Conservation (phyloP, 2,888 invertebrate species). For the Euphydryas editha region DNA sequence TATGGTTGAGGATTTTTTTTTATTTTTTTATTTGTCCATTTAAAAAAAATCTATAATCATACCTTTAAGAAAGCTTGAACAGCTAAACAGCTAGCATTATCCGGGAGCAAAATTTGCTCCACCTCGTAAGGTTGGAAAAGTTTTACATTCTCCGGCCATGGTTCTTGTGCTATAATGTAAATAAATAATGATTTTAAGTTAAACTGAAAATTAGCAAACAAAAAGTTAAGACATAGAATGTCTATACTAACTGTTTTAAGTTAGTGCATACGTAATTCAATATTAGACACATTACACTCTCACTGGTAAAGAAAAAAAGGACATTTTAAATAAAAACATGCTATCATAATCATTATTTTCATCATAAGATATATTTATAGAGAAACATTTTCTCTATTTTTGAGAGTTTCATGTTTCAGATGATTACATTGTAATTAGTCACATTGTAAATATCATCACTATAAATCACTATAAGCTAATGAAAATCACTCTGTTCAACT, state of each 20-base stretch:
- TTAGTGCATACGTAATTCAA: too few species aligned
- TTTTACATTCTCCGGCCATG: constrained; percentile 94
- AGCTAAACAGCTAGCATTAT: constrained; percentile 96
- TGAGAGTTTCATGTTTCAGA: not conserved
- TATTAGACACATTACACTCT: not conserved
- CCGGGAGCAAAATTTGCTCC: constrained; percentile 96
- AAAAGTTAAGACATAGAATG: too few species aligned
- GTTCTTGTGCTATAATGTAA: constrained; percentile 87
- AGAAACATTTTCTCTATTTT: not conserved
- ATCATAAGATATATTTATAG: not conserved
- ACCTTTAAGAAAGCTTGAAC: constrained; percentile 95
- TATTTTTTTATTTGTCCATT: too few species aligned
- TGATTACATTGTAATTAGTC: not conserved
- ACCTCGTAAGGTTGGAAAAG: constrained; percentile 95
- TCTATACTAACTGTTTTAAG: too few species aligned
- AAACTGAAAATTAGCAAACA: not conserved
- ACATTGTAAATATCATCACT: not conserved
- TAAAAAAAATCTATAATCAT: constrained; percentile 7
- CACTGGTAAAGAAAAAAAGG: not conserved
- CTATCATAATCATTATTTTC: too few species aligned
- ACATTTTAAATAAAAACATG: too few species aligned
- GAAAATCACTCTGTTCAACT: constrained; percentile 1
- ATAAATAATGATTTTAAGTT: not conserved
- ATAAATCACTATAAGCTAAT: constrained; percentile 40
- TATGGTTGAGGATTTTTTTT: too few species aligned